A percentile compares a stretch with the other conserved stretches of the same genome.
Evolutionary conservation across 2,113 vertebrate species (phyloP).

Genomic region (Lates calcarifer): DNA sequence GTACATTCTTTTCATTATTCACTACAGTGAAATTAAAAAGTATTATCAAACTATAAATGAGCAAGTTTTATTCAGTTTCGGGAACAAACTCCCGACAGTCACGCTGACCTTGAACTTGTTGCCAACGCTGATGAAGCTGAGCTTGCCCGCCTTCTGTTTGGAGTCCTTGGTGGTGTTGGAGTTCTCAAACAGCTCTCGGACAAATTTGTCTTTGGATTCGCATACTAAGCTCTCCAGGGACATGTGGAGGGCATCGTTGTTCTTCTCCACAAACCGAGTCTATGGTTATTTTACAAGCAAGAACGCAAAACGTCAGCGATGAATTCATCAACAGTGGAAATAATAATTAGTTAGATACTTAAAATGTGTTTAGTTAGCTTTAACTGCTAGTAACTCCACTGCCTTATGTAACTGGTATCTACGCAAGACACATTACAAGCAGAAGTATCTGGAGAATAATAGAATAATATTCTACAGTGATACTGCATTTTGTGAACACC

Average conservation of each 20-base stretch:
- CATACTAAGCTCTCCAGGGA: constrained; percentile 96
- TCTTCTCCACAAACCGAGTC: constrained; percentile 99
- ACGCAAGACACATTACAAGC: not conserved
- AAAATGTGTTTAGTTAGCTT: not conserved
- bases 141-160: constrained; percentile 97
- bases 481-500: constrained; percentile 2
- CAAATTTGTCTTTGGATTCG: constrained; percentile 97
- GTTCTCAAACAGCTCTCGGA: constrained; percentile 95
- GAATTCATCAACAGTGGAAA: not conserved
- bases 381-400: not conserved
- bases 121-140: constrained; percentile 98
- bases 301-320: not conserved
- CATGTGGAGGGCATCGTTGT: constrained; percentile 99
- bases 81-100: not conserved
- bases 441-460: not conserved
- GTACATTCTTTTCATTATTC: not conserved
- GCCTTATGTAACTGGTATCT: too few relatives aligned
- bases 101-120: constrained; percentile 98
- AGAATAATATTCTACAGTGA: constrained; percentile 1
- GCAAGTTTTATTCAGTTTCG: not conserved
- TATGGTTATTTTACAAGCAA: constrained; percentile 69
- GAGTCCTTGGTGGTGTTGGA: constrained; percentile 92
- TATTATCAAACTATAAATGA: not conserved
- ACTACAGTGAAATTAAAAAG: not conserved
- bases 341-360: not conserved